These are phyloP conservation scores for Stichodactyla mertensii DNA, from an alignment of 64 coral and sea anemone species.

Conservation along the genomic window DNA sequence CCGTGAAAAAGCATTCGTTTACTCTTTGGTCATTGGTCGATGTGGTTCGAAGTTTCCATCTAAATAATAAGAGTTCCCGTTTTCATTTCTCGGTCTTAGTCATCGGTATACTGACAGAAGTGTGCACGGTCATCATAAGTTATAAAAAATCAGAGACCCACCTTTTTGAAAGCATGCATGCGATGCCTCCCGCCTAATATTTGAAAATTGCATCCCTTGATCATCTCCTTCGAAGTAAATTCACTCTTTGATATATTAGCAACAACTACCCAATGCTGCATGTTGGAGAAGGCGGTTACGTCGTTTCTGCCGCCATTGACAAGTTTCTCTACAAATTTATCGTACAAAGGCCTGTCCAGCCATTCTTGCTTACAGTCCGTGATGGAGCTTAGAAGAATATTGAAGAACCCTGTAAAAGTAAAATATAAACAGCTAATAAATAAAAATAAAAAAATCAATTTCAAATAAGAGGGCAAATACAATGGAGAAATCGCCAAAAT, in stretches of 20 bases:
- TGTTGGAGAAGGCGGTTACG: background rate
- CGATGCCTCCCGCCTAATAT: conserved; percentile 22
- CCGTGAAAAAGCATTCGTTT: too few relatives aligned
- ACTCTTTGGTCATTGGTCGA: background rate
- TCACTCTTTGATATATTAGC: background rate
- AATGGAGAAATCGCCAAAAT: background rate
- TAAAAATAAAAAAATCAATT: too few relatives aligned
- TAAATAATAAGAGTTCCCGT: background rate
- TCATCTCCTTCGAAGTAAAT: background rate
- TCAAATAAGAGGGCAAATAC: too few relatives aligned
- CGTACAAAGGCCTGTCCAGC: conserved; percentile 21
- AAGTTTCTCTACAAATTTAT: background rate
- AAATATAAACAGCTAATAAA: background rate
- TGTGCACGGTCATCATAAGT: background rate
- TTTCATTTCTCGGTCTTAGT: background rate
- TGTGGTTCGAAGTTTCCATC: background rate
- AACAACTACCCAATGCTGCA: conserved; percentile 25
- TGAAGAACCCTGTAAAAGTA: background rate
- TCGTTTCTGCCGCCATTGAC: background rate
- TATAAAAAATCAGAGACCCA: background rate
- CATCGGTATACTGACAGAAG: background rate
- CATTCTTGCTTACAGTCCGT: conserved; percentile 7
- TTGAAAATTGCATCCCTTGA: background rate
- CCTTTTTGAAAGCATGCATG: background rate
- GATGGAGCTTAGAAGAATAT: background rate